phyloP scores from a whole-genome alignment of 2,888 invertebrate genomes.

The Sarcophaga caerulescens region DNA sequence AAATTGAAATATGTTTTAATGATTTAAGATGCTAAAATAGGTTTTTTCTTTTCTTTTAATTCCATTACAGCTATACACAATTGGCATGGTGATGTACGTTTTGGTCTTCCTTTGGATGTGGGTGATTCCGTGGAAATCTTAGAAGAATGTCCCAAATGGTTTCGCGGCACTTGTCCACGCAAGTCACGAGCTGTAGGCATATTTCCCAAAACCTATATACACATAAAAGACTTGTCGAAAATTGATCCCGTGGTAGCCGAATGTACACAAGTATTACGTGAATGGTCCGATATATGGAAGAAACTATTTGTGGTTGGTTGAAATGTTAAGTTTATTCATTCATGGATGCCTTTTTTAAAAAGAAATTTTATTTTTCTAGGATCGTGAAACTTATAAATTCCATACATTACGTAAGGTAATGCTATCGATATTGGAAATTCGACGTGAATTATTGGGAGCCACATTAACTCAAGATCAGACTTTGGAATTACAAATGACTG shows the following conservation, averaged over 20 bases:
- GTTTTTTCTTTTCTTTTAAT: conserved; percentile 47
- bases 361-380: conserved; percentile 82
- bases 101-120: conserved; percentile 92
- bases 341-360: not conserved
- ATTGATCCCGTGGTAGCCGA: conserved; percentile 96
- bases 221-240: conserved; percentile 92
- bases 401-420: conserved; percentile 93
- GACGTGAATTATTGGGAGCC: conserved; percentile 91
- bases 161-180: conserved; percentile 91
- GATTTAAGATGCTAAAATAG: not conserved
- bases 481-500: conserved; percentile 90
- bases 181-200: conserved; percentile 85
- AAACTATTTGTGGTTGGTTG: conserved; percentile 91
- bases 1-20: conserved; percentile 1
- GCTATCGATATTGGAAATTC: conserved; percentile 92
- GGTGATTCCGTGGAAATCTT: conserved; percentile 96
- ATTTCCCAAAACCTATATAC: conserved; percentile 91
- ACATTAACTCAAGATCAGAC: conserved; percentile 96
- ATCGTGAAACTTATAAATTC: conserved; percentile 92
- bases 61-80: conserved; percentile 89
- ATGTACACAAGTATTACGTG: conserved; percentile 93
- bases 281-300: conserved; percentile 97
- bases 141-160: conserved; percentile 93
- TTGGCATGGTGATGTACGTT: conserved; percentile 91
- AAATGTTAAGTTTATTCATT: not conserved